These are phyloP conservation scores for Episyrphus balteatus DNA, from an alignment of 1,140 invertebrate genomes.

Conservation along the genomic window DNA sequence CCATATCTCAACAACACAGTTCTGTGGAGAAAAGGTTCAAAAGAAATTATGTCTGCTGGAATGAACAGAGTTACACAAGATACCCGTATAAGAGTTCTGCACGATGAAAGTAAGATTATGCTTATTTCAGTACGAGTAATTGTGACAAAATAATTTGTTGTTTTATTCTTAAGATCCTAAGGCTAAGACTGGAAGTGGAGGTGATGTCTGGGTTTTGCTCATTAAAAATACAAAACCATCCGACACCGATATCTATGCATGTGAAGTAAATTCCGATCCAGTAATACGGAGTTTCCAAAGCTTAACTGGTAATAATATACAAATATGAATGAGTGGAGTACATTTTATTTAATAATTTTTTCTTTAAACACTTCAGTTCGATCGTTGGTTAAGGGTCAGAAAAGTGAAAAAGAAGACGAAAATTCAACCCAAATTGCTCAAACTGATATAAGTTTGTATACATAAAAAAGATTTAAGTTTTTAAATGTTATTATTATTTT, in stretches of 20 bases:
- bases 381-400: neutral
- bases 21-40: constrained; percentile 56
- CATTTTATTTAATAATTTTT: neutral
- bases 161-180: constrained; percentile 39
- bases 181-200: constrained; percentile 41
- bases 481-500: too few species aligned
- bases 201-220: constrained; percentile 73
- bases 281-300: constrained; percentile 62
- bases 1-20: constrained; percentile 52
- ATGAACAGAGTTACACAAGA: constrained; percentile 58
- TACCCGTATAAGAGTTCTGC: constrained; percentile 54
- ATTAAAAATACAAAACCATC: constrained; percentile 53
- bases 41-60: constrained; percentile 64
- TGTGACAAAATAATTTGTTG: too few species aligned
- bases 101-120: constrained; percentile 56
- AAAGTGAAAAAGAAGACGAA: neutral
- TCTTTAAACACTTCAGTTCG: neutral
- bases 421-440: neutral
- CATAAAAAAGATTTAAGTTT: too few species aligned
- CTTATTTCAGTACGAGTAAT: too few species aligned
- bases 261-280: constrained; percentile 71
- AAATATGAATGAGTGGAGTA: neutral
- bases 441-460: too few species aligned
- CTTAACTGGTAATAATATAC: constrained; percentile 46
- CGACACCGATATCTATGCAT: constrained; percentile 69